A percentile compares a stretch with the other conserved stretches of the same genome.
These are phyloP conservation scores for Tillus elongatus DNA, from an alignment of 2,888 invertebrate species.

Conservation along the genomic window DNA sequence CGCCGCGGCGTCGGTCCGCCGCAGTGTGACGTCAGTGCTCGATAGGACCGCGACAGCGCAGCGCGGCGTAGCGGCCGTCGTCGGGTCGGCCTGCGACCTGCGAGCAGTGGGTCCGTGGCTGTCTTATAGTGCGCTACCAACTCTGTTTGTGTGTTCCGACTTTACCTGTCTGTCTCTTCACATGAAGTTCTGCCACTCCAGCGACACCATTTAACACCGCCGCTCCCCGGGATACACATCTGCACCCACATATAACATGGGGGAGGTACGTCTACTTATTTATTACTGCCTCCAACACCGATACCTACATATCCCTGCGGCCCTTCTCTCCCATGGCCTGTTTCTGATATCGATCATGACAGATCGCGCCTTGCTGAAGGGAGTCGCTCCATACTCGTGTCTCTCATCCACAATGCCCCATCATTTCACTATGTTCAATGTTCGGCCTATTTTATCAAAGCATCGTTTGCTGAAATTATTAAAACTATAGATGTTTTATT, in stretches of 20 bases:
- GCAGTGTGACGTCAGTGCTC: constrained; percentile 58
- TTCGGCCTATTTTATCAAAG: too few relatives aligned
- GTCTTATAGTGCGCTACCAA: too few relatives aligned
- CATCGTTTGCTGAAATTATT: too few relatives aligned
- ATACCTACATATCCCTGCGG: too few relatives aligned
- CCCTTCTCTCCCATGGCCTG: too few relatives aligned
- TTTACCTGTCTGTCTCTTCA: constrained; percentile 39
- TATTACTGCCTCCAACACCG: too few relatives aligned
- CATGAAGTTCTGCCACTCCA: constrained; percentile 33
- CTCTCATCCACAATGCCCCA: too few relatives aligned
- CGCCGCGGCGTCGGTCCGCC: constrained; percentile 42
- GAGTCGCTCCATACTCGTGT: too few relatives aligned
- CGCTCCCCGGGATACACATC: constrained; percentile 27
- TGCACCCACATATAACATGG: constrained; percentile 34
- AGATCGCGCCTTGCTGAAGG: too few relatives aligned
- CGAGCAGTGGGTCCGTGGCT: constrained; percentile 17
- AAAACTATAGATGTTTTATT: too few relatives aligned
- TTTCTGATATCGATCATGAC: too few relatives aligned
- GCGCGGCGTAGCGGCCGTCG: constrained; percentile 40
- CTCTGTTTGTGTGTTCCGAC: constrained; percentile 51
- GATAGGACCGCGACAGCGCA: constrained; percentile 43
- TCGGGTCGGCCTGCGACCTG: constrained; percentile 53
- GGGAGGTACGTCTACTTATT: constrained; percentile 43
- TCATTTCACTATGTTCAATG: too few relatives aligned
- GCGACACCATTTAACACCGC: constrained; percentile 33